Base-by-base conservation (phyloP, 2,113 vertebrate genomes). In the Grammomys dolichurus region DNA sequence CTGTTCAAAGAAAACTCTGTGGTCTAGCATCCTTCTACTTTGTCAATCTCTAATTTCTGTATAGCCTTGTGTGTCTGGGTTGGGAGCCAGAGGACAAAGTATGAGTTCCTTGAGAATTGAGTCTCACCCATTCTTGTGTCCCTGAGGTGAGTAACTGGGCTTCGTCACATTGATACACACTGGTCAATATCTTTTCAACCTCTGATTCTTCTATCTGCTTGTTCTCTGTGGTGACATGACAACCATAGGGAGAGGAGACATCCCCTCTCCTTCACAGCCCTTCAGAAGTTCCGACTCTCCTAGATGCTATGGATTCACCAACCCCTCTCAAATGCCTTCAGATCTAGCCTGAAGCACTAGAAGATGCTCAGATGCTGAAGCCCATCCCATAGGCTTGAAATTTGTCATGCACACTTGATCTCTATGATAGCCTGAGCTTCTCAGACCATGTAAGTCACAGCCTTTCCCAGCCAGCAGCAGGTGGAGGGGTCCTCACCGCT, bases 381-480 rank as follows among this genome's bases (percentile, higher is more conserved):
- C 3, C 22, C 63, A 54, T 73, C 9, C 1, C 8, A 22, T 43
- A 31, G 67, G 1, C 40, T 84, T 80, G 7, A 91, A 89, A 54
- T 0, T 11, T 20, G 6, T 48, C 63, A 43, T 26, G 24, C 46
- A n/a, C 0, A 10, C 43, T 43, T 77, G 19, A 43, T 67, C 65
- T 65, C 86, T 65, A 12, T 78, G 56, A n/a, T 26, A 22, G 7
- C 16, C 82, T 80, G 11, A 17, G 1, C 43, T 54, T 2, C 69
- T 60, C 87, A 43, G 43, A 76, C 72, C 3, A 13, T 17, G 4
- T 56, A 63, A 95, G 51, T 12, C 54, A 82, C 12, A 54, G n/a
- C 48, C 65, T 91, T 87, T 94, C 85, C 87, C 58, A 78, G 17
- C 69, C 54, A 40, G 28, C 60, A n/a, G 17, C 13, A 89, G 33